These are phyloP conservation scores for Ictidomys tridecemlineatus DNA, from an alignment of 2,113 vertebrate species.

Conservation along the genomic window DNA sequence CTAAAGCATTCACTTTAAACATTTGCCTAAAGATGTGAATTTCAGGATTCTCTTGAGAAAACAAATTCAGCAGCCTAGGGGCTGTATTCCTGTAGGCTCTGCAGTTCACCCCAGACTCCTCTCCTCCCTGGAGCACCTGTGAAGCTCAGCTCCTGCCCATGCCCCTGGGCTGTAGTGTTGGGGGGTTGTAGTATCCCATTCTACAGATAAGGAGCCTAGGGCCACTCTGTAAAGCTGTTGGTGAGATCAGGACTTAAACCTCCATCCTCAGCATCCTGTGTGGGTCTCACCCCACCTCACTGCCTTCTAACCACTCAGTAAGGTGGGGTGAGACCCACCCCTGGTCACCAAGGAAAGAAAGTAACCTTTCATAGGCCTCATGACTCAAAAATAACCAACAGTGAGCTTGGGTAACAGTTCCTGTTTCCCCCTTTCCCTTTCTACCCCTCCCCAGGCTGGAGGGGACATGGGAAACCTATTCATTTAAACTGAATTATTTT, in stretches of 20 bases:
- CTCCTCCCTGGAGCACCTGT: neutral
- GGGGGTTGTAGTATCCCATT: neutral
- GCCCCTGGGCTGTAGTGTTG: neutral
- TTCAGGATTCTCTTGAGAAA: conserved; percentile 4
- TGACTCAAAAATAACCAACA: conserved; percentile 72
- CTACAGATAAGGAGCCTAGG: neutral
- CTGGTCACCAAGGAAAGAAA: conserved; percentile 49
- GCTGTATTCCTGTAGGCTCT: neutral
- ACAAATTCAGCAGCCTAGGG: neutral
- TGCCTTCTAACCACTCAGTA: neutral
- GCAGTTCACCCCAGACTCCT: neutral
- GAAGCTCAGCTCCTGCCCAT: neutral
- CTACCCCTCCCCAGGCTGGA: conserved; percentile 69
- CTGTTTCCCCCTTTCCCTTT: conserved; percentile 1
- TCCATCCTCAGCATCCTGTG: neutral
- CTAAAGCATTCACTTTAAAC: neutral
- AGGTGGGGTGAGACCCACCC: neutral
- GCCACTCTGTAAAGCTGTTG: neutral
- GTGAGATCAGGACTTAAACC: neutral
- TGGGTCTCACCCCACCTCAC: neutral
- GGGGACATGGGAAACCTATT: conserved; percentile 79
- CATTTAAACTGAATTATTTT: conserved; percentile 86
- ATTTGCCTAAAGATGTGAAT: neutral
- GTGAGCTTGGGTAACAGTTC: conserved; percentile 17
- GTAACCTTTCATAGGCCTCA: conserved; percentile 60